Base-by-base conservation (phyloP, 2,113 vertebrate genomes). In the Ctenomys sociabilis region DNA sequence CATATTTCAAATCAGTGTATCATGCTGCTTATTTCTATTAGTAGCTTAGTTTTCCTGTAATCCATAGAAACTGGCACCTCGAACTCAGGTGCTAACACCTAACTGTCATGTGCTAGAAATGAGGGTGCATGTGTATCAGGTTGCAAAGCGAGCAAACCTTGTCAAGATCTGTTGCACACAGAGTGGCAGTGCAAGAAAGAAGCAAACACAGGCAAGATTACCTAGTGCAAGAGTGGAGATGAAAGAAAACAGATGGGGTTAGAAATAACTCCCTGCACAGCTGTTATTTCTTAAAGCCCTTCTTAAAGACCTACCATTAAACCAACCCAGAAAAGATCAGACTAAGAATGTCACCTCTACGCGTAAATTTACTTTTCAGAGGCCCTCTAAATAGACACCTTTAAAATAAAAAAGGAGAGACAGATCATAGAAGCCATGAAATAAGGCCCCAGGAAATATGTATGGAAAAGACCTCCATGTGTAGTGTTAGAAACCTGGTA, bases 211-310 rank as follows among this genome's bases (percentile, higher is more conserved):
- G 80, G 81, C 52, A 30, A 57, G 84, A 86, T 37, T 85, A 64
- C 66, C 77, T 68, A 59, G 7, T 54, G 37, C n/a, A 49, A 91
- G 64, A 61, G 28, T 57, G 64, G 90, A 91, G 35, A 52, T 75
- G 78, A 93, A 88, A 40, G 12, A 75, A 82, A 45, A 88, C 78
- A 91, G 84, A 59, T 85, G 87, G 63, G 12, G 7, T 35, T 95
- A n/a, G 57, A 85, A 61, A 68, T 28, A 37, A 37, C 70, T 57
- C 81, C 64, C 64, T 54, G 45, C 54, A 21, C 87, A 86, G n/a
- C 40, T 63, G 7, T 10, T 86, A 5, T 21, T 52, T 88, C 88
- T 59, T 57, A n/a, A 77, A 37, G 21, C 5, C 30, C 72, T 87
- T 83, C 61, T 87, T 19, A 37, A 66, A 92, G 82, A 78, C 16